These are phyloP conservation scores for Drosophila bocki DNA, from an alignment of 1,140 invertebrate species.

Conservation along the genomic window DNA sequence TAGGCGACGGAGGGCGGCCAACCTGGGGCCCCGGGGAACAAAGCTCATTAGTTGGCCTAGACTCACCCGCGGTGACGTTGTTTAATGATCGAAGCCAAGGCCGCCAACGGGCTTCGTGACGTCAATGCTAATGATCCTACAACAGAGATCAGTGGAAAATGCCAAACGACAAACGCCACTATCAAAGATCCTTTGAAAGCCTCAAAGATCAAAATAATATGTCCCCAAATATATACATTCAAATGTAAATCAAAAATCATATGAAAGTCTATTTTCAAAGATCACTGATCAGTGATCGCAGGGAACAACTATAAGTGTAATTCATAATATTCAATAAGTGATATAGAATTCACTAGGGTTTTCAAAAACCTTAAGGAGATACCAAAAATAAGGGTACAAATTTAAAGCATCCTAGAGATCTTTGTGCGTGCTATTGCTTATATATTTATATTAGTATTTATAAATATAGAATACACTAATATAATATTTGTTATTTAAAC, in stretches of 20 bases:
- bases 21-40: conserved; percentile 28
- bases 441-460: too few species aligned
- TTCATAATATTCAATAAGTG: too few species aligned
- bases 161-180: neutral
- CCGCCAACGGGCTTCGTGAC: conserved; percentile 17
- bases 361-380: too few species aligned
- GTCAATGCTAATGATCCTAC: conserved; percentile 43
- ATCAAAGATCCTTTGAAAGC: neutral
- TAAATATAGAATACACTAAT: too few species aligned
- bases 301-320: too few species aligned
- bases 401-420: too few species aligned
- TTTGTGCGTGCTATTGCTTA: too few species aligned
- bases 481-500: neutral
- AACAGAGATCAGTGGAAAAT: conserved; percentile 18
- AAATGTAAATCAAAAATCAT: neutral
- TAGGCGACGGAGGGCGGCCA: neutral
- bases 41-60: conserved; percentile 48
- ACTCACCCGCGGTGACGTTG: conserved; percentile 46
- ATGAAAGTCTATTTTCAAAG: neutral
- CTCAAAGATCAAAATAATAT: neutral
- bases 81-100: conserved; percentile 35
- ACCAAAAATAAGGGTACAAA: too few species aligned
- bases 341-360: too few species aligned
- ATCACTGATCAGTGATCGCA: neutral
- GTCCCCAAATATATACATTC: too few species aligned